Evolutionary conservation across 2,888 invertebrate species (phyloP), one percentile per base, ranked within the genome.

Genomic region (Drosophila infuscata): DNA sequence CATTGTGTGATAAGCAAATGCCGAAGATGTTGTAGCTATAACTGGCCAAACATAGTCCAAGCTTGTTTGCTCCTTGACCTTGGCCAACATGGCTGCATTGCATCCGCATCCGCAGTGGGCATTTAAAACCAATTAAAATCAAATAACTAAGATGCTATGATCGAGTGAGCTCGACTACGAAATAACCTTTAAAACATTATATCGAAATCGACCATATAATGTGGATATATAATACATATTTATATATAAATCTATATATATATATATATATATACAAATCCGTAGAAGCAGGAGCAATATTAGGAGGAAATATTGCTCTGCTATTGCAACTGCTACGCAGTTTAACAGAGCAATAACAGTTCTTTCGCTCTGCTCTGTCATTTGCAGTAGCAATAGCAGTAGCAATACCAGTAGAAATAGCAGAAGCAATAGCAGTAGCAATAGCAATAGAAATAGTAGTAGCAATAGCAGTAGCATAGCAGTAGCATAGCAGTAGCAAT

Each of bases 11-110:
- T 46, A 48, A 35, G 6, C 8, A 29, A 33, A n/a, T 33, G 7
- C 17, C 63, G 33, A 29, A 8, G 15, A 46, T 25, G 15, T 8
- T 15, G 8, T 15, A 15, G 25, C 20, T 15, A 46, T 8, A 46
- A 15, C 25, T 46, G 20, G 15, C 46, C 46, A 46, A 25, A 3
- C 15, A 15, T 7, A 25, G 46, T 15, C 15, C 46, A 25, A 25
- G 46, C 4, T 46, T 15, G 20, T 15, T 46, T 46, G 46, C 7
- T 36, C 65, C 65, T 78, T 78, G 73, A 32, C 36, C 72, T 12
- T 36, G 2, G 3, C 20, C 7, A 25, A 25, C 15, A 12, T 12
- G 20, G 72, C 73, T 57, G 38, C 62, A 58, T 5, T 30, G 41
- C 61, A 58, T 58, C 56, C 56, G 56, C 32, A 36, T 51, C 30